Percentiles rank a stretch among this genome's conserved stretches.
Evolutionary conservation across 2,797 vertebrate species (phyloP).

Genomic region (Tympanoctomys barrerae): DNA sequence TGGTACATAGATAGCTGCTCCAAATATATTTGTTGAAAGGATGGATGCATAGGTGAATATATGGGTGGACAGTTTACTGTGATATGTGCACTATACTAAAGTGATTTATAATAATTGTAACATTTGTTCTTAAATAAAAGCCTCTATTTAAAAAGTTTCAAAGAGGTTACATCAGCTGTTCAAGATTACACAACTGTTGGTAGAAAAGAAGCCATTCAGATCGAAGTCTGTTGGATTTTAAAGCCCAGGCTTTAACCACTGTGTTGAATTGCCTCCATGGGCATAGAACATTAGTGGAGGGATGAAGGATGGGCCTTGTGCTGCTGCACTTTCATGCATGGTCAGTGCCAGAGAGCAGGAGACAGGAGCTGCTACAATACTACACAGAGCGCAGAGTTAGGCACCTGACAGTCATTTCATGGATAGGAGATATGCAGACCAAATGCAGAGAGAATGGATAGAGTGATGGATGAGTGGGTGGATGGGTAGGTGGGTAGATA

Average conservation of each 20-base stretch:
- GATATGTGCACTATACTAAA: not conserved
- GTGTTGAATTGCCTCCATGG: not conserved
- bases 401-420: not conserved
- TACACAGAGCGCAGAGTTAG: not conserved
- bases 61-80: not conserved
- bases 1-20: not conserved
- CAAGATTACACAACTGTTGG: constrained; percentile 10
- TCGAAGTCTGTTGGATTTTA: not conserved
- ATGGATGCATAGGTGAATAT: too few species aligned
- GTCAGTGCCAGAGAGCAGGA: not conserved
- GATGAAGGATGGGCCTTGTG: not conserved
- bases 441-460: not conserved
- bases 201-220: not conserved
- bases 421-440: not conserved
- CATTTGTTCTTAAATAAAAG: not conserved
- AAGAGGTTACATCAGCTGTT: constrained; percentile 22
- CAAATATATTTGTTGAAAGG: not conserved
- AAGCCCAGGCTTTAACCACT: not conserved
- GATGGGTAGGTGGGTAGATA: too few species aligned
- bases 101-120: not conserved
- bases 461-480: not conserved
- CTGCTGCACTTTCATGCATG: not conserved
- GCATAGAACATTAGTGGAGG: not conserved
- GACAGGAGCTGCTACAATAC: too few species aligned
- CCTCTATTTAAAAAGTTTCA: not conserved